Evolutionary conservation across 2,113 vertebrate genomes (phyloP), one percentile per base, ranked within the genome.

Genomic region (Helogale parvula): DNA sequence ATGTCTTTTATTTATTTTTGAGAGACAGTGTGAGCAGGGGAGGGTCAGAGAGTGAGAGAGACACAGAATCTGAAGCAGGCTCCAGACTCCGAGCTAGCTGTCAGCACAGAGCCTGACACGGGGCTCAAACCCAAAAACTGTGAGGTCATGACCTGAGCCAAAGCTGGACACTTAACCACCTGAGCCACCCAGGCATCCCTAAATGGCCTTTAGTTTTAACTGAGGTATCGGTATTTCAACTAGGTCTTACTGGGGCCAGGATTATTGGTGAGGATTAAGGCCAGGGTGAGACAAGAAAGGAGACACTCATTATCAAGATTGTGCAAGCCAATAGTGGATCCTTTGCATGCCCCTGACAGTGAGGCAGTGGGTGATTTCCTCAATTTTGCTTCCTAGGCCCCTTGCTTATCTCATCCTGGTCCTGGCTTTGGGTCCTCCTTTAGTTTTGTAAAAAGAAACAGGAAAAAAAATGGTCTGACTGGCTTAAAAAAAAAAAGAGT

Each of bases 251-350:
- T 14, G 7, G 29, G 33, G 33, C 31, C 31, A 65, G 19, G 27
- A 57, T 2, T 33, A 9, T 76, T 41, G 72, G 29, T 4, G 25
- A 45, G 41, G 45, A 76, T 45, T 14, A 9, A 47, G 14, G 41
- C 72, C 72, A 29, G 5, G 0, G 7, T 19, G 14, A 41, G 15
- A 57, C 38, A 52, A 63, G 13, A 2, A 72, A 45, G 5, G 5
- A 38, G 3, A 1, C 45, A 13, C 1, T 31, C 31, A 3, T 16
- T 14, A 11, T 1, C 3, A 5, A 2, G 12, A 31, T 4, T 5
- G 1, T 27, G 0, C 13, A 33, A 60, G 71, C 9, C 27, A 3
- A 33, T 27, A 7, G 25, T 38, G 23, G n/a, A 31, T 25, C 16
- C 15, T 50, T 41, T 27, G 8, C 14, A 38, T 79, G 69, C 19